Conservation (phyloP, 2,113 vertebrate genomes). For the Gallinago media region DNA sequence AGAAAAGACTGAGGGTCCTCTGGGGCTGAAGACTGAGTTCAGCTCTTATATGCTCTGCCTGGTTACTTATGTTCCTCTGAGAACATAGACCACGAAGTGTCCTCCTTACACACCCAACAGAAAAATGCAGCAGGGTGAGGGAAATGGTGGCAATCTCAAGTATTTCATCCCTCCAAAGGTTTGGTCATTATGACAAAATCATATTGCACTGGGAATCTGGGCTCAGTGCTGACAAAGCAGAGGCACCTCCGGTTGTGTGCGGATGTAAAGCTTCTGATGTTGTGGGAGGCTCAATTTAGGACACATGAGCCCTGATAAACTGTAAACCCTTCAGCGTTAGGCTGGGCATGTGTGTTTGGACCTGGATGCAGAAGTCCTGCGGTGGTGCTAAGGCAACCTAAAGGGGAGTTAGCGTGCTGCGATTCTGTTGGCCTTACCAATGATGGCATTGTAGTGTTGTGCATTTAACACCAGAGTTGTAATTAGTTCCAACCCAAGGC, state of each 20-base stretch:
- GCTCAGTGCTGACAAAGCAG: background rate
- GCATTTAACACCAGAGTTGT: background rate
- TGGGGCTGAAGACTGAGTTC: background rate
- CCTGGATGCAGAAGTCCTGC: background rate
- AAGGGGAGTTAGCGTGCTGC: background rate
- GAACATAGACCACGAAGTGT: background rate
- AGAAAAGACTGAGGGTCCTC: background rate
- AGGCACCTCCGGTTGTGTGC: background rate
- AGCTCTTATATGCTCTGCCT: background rate
- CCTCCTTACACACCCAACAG: background rate
- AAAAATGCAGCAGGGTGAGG: background rate
- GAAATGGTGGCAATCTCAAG: background rate
- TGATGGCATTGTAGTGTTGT: fast-evolving
- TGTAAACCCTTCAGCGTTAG: background rate
- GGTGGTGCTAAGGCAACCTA: background rate
- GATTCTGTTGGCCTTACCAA: background rate
- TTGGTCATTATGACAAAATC: background rate
- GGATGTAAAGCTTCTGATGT: background rate
- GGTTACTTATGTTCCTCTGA: background rate
- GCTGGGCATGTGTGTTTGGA: background rate
- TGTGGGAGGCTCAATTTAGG: background rate
- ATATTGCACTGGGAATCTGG: background rate
- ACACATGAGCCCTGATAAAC: background rate
- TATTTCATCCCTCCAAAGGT: background rate
- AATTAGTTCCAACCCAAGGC: background rate